A percentile compares a stretch with the other conserved stretches of the same genome.
Conservation (phyloP, 2,113 vertebrate genomes). For the Sterrhoptilus dennistouni region DNA sequence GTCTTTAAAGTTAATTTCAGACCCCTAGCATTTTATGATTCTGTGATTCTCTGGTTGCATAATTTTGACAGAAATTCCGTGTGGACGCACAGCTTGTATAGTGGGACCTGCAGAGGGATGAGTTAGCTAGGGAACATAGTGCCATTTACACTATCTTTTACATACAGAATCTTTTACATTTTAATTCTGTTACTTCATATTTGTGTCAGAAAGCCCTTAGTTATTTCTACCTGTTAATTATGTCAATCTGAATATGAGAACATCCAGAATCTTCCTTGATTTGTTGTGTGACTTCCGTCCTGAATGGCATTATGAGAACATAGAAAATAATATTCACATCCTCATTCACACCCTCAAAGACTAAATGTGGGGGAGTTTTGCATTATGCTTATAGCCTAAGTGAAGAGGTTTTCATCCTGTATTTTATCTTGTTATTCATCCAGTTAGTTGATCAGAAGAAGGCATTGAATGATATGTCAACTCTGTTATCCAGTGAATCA, state of each 20-base stretch:
- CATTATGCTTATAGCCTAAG: not conserved
- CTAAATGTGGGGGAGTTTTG: not conserved
- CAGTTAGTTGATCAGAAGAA: not conserved
- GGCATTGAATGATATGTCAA: not conserved
- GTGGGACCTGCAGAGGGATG: not conserved
- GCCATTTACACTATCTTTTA: not conserved
- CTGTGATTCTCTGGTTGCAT: not conserved
- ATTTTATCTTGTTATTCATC: not conserved
- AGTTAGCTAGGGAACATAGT: not conserved
- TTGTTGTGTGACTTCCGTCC: not conserved
- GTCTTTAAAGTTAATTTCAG: not conserved
- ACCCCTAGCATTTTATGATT: not conserved
- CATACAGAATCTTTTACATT: not conserved
- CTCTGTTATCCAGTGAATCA: not conserved
- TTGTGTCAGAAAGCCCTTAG: not conserved
- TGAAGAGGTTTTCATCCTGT: not conserved
- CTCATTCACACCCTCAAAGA: not conserved
- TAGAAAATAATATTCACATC: not conserved
- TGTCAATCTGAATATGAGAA: not conserved
- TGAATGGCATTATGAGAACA: not conserved
- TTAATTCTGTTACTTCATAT: not conserved
- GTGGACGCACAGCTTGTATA: rapidly evolving
- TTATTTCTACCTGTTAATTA: not conserved
- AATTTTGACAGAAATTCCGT: not conserved
- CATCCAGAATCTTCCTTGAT: not conserved